A percentile compares a stretch with the other conserved stretches of the same genome.
These are phyloP conservation scores for Diadema setosum DNA, from an alignment of 35 echinoderm and acorn worm species.

Conservation along the genomic window DNA sequence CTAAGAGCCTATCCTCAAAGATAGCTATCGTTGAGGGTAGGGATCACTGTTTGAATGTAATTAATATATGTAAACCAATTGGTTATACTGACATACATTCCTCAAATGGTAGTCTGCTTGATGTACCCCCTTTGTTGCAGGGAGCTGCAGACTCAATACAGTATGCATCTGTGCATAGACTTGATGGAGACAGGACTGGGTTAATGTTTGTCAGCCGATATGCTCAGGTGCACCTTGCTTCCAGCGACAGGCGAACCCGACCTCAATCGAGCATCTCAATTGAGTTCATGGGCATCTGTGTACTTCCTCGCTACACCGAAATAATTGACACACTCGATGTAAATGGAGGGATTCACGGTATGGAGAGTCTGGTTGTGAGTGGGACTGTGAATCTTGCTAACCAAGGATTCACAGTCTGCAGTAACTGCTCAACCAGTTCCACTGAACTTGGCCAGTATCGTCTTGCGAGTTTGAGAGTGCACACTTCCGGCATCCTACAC, in stretches of 20 bases:
- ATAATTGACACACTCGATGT: neutral
- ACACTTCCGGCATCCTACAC: slow-evolving; percentile 16
- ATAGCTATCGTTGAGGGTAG: too few relatives aligned
- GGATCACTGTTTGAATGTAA: too few relatives aligned
- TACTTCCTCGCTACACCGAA: slow-evolving; percentile 12
- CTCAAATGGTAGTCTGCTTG: too few relatives aligned
- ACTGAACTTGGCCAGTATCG: slow-evolving; percentile 64
- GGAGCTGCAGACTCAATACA: neutral
- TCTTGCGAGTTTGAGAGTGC: slow-evolving; percentile 14
- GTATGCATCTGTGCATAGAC: neutral
- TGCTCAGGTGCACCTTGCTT: slow-evolving; percentile 21
- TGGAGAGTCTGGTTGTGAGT: slow-evolving; percentile 21
- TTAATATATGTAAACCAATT: too few relatives aligned
- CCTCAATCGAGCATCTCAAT: slow-evolving; percentile 15
- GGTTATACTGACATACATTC: too few relatives aligned
- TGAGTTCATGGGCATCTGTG: neutral
- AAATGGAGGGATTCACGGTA: slow-evolving; percentile 54
- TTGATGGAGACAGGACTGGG: slow-evolving; percentile 48
- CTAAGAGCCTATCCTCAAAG: too few relatives aligned
- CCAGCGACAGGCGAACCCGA: neutral
- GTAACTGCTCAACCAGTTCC: slow-evolving; percentile 60
- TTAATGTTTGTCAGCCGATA: neutral
- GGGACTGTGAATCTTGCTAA: slow-evolving; percentile 26
- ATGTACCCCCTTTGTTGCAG: neutral
- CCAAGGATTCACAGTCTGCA: slow-evolving; percentile 58